These are phyloP conservation scores for Tineola bisselliella DNA, from an alignment of 2,888 invertebrate species.

Conservation along the genomic window DNA sequence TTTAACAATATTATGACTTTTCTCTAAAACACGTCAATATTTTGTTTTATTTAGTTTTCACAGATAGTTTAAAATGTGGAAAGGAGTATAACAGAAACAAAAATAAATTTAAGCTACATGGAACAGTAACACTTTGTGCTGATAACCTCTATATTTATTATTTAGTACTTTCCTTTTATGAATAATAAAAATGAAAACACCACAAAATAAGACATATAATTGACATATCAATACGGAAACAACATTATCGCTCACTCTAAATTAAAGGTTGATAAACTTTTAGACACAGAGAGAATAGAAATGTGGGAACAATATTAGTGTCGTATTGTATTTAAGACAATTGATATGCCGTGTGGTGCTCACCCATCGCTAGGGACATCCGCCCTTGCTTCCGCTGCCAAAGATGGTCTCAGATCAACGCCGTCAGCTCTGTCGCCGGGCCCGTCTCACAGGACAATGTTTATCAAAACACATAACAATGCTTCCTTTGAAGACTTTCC, in stretches of 20 bases:
- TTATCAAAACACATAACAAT: not conserved
- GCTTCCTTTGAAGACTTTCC: not conserved
- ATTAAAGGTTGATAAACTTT: conserved; percentile 65
- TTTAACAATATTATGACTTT: not conserved
- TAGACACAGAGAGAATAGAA: conserved; percentile 59
- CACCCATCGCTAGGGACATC: conserved; percentile 66
- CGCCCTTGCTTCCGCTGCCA: conserved; percentile 65
- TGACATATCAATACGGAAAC: conserved; percentile 4
- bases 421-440: conserved; percentile 13
- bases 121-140: too few relatives aligned
- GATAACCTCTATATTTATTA: too few relatives aligned
- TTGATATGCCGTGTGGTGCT: conserved; percentile 55
- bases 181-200: not conserved
- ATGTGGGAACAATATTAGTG: conserved; percentile 37
- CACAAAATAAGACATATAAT: not conserved
- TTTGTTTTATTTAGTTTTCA: too few relatives aligned
- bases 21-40: not conserved
- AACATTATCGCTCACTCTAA: conserved; percentile 25
- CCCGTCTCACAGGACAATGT: not conserved
- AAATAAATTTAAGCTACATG: too few relatives aligned
- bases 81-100: too few relatives aligned
- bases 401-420: conserved; percentile 57
- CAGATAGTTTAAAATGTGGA: too few relatives aligned
- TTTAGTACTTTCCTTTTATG: too few relatives aligned
- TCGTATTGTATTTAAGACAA: conserved; percentile 37